phyloP scores from a whole-genome alignment of 1,140 invertebrate genomes.

The Drosophila tsacasi region DNA sequence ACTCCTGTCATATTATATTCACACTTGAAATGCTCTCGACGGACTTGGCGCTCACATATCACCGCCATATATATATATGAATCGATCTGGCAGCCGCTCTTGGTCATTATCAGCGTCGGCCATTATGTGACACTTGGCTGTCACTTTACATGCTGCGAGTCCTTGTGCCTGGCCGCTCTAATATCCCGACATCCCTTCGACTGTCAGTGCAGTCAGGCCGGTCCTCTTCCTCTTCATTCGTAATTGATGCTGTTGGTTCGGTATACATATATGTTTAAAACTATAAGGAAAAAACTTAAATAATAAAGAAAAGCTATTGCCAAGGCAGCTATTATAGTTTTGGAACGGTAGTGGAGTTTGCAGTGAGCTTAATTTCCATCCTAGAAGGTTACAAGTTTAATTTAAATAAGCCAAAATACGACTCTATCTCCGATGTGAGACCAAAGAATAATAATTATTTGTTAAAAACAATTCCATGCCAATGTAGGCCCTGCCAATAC shows the following conservation, averaged over 20 bases:
- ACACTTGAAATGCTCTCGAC: conserved; percentile 69
- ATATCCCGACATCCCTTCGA: conserved; percentile 55
- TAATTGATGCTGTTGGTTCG: conserved; percentile 35
- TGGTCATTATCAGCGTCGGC: conserved; percentile 63
- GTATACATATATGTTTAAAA: too few relatives aligned
- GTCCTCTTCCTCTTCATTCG: not conserved
- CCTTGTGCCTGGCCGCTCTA: conserved; percentile 53
- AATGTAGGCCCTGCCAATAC: conserved; percentile 1
- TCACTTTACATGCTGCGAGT: conserved; percentile 65
- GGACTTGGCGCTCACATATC: conserved; percentile 15
- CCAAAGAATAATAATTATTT: not conserved
- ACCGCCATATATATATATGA: conserved; percentile 10
- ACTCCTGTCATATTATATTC: conserved; percentile 81
- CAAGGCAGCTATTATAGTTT: not conserved
- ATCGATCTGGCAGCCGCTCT: conserved; percentile 54
- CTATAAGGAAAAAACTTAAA: not conserved
- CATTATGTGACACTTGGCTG: conserved; percentile 69
- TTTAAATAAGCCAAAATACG: not conserved
- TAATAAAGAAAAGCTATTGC: not conserved
- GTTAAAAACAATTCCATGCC: too few relatives aligned
- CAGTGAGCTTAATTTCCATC: not conserved
- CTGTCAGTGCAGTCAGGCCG: conserved; percentile 15
- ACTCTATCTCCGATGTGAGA: not conserved
- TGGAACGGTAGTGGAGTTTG: not conserved
- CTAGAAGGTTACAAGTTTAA: not conserved